These are phyloP conservation scores for Alca torda DNA, from an alignment of 2,797 vertebrate species.

Conservation along the genomic window DNA sequence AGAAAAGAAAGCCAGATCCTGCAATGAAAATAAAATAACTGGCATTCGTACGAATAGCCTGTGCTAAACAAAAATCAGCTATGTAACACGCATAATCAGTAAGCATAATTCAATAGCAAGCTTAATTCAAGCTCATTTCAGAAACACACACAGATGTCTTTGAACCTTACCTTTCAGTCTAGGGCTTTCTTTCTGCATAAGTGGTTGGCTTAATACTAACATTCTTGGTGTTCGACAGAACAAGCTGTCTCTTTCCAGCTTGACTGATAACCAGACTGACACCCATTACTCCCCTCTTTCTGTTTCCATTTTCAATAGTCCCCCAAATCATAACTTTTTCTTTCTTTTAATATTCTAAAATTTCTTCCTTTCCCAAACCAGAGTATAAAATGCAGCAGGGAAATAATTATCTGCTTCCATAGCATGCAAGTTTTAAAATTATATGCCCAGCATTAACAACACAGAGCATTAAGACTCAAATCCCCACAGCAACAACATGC, in stretches of 20 bases:
- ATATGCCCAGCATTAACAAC: constrained; percentile 49
- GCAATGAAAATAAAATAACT: neutral
- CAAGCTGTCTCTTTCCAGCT: constrained; percentile 63
- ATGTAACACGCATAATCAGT: neutral
- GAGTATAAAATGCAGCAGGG: constrained; percentile 25
- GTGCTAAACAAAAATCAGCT: neutral
- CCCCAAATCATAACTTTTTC: neutral
- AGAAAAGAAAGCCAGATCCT: neutral
- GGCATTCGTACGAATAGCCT: neutral
- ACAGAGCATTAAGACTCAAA: constrained; percentile 56
- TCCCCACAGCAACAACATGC: constrained; percentile 69
- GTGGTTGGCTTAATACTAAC: constrained; percentile 50
- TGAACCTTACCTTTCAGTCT: constrained; percentile 62
- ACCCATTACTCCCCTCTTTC: constrained; percentile 56
- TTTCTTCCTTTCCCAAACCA: constrained; percentile 13
- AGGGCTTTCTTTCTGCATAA: constrained; percentile 45
- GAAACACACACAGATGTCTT: constrained; percentile 58
- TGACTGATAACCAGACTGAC: constrained; percentile 63
- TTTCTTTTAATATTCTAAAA: constrained; percentile 4
- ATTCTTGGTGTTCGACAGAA: constrained; percentile 48
- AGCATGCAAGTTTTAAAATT: constrained; percentile 55
- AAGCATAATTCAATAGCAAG: constrained; percentile 10
- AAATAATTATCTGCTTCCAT: constrained; percentile 50
- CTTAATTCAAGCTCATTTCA: constrained; percentile 44
- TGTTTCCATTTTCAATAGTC: constrained; percentile 8